These are phyloP conservation scores for Tipula lateralis DNA, from an alignment of 2,888 invertebrate species.

Conservation along the genomic window DNA sequence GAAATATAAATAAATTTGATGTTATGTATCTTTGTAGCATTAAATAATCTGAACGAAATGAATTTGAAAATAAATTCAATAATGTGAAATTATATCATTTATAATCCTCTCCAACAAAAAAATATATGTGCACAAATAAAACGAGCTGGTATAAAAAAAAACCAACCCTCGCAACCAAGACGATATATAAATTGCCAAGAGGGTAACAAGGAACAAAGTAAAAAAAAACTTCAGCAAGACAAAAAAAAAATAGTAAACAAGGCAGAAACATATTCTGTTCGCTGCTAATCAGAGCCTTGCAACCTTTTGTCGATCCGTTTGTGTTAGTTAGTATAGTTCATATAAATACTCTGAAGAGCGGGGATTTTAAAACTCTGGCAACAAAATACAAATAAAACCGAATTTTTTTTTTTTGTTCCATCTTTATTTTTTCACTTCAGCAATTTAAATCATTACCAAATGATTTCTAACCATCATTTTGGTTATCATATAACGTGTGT, in stretches of 20 bases:
- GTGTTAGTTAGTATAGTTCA: background rate
- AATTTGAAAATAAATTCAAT: constrained; percentile 24
- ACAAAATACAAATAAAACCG: background rate
- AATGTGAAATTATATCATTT: constrained; percentile 6
- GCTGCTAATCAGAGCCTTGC: background rate
- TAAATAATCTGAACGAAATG: background rate
- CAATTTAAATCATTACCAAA: background rate
- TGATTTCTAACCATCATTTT: constrained; percentile 5
- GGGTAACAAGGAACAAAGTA: background rate
- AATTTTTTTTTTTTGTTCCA: background rate
- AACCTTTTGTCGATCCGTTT: background rate
- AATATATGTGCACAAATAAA: background rate
- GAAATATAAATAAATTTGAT: background rate
- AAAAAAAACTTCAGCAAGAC: background rate
- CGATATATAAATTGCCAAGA: background rate
- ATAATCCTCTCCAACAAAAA: background rate
- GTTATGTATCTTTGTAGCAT: background rate
- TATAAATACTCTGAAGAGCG: too few relatives aligned
- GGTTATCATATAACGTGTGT: background rate
- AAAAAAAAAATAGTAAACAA: background rate
- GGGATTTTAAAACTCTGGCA: background rate
- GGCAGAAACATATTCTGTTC: background rate
- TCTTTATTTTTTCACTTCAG: constrained; percentile 11
- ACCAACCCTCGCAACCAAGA: background rate
- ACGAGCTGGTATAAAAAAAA: background rate